phyloP scores from a whole-genome alignment of 2,113 vertebrate genomes.

The Ptychochromis oligacanthus region DNA sequence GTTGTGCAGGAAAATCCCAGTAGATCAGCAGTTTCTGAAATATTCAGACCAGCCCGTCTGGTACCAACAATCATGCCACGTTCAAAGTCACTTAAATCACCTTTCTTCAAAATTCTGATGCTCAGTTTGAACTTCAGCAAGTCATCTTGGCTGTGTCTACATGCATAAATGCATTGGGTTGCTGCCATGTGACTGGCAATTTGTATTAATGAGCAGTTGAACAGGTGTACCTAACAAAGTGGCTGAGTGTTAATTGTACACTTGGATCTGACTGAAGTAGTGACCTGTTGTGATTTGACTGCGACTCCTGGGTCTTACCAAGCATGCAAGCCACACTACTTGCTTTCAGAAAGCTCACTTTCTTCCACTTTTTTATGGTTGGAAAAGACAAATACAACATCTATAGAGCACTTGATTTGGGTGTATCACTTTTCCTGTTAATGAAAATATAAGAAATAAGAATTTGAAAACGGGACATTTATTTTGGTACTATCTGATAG shows the following conservation, averaged over 20 bases:
- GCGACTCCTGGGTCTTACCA: no score
- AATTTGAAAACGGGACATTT: no score
- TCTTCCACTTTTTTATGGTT: no score
- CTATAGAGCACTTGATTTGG: no score
- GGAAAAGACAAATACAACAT: no score
- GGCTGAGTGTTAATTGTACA: neutral
- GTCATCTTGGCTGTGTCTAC: rapidly evolving
- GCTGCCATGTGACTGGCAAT: neutral
- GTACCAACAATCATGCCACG: neutral
- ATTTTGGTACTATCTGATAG: no score
- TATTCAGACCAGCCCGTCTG: neutral
- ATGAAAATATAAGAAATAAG: no score
- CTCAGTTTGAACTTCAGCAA: neutral
- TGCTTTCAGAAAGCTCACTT: no score
- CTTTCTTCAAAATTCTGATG: neutral
- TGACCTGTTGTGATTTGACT: no score
- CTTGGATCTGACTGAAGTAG: no score
- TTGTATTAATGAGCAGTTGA: neutral
- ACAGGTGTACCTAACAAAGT: neutral
- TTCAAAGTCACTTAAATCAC: neutral
- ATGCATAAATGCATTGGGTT: neutral
- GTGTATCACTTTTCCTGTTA: no score
- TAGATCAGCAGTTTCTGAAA: neutral
- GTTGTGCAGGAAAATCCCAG: neutral
- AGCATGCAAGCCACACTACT: no score